A percentile compares a stretch with the other conserved stretches of the same genome.
Evolutionary conservation across 2,113 vertebrate genomes (phyloP).

Genomic region (Vulpes ferrilata): DNA sequence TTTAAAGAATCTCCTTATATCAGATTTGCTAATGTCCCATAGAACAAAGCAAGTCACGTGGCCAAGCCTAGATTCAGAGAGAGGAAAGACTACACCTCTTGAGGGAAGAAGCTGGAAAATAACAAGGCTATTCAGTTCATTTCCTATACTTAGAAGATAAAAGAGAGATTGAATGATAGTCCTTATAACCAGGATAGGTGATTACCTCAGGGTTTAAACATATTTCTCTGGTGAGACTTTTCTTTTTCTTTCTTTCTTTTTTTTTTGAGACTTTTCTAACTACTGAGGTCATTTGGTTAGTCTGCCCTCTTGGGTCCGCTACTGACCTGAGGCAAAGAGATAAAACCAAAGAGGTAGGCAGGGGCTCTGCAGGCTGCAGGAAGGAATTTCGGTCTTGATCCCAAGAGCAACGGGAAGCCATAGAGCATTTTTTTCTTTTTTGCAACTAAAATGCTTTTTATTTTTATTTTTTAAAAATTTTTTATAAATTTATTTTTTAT

Average conservation of each 20-base stretch:
- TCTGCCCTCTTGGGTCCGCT: not conserved
- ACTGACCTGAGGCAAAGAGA: not conserved
- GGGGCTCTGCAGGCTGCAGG: not conserved
- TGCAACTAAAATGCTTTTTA: too few relatives aligned
- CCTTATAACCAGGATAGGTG: not conserved
- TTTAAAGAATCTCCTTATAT: not conserved
- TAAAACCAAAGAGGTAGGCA: conserved; percentile 35
- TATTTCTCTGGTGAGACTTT: not conserved
- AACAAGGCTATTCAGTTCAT: not conserved
- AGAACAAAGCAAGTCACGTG: not conserved
- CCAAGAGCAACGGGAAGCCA: conserved; percentile 44
- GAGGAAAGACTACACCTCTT: not conserved
- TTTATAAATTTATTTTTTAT: too few relatives aligned
- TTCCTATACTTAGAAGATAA: not conserved
- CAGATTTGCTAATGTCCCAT: not conserved
- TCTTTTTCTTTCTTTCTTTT: too few relatives aligned
- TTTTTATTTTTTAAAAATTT: too few relatives aligned
- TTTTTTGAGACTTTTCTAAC: not conserved
- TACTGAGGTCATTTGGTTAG: not conserved
- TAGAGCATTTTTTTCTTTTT: not conserved
- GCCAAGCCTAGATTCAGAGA: not conserved
- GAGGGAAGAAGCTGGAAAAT: not conserved
- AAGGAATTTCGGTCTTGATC: conserved; percentile 46
- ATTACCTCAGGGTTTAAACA: not conserved
- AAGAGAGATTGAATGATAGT: conserved; percentile 12